Conservation (phyloP, 2,113 vertebrate genomes). For the Apeltes quadracus region DNA sequence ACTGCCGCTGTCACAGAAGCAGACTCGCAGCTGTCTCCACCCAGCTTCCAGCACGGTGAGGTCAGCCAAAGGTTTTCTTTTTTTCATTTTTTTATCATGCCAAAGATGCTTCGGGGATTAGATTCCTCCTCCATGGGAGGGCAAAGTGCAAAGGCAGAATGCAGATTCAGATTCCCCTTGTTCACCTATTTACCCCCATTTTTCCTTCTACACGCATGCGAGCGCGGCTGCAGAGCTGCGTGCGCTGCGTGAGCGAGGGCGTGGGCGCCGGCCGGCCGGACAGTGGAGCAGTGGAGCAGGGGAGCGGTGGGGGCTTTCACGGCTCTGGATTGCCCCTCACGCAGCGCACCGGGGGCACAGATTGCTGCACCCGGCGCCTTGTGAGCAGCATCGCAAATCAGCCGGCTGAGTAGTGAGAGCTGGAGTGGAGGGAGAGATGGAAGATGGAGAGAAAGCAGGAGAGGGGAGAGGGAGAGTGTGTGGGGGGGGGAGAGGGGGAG, state of each 20-base stretch:
- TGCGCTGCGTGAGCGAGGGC: constrained; percentile 11
- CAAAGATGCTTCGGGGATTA: constrained; percentile 17
- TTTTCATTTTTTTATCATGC: neutral
- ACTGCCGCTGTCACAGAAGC: neutral
- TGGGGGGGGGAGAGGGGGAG: constrained; percentile 14
- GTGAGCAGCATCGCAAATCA: constrained; percentile 80
- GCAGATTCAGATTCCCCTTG: no score
- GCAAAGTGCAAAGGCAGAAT: constrained; percentile 48
- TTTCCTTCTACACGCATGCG: neutral
- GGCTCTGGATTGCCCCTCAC: constrained; percentile 62
- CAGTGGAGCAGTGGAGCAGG: constrained; percentile 25
- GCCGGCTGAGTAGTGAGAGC: constrained; percentile 53
- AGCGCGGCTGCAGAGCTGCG: constrained; percentile 14
- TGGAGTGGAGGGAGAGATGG: constrained; percentile 51
- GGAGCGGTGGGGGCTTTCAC: no score
- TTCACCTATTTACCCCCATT: constrained; percentile 43
- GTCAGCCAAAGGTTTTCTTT: neutral
- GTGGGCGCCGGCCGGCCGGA: constrained; percentile 16
- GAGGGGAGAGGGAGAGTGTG: constrained; percentile 1
- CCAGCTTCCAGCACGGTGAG: neutral
- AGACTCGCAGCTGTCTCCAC: neutral
- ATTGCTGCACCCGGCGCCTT: constrained; percentile 75
- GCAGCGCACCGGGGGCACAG: constrained; percentile 50
- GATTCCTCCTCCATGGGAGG: constrained; percentile 49
- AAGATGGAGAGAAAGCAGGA: constrained; percentile 50